phyloP scores from a whole-genome alignment of 2,888 invertebrate genomes.

The Apoda limacodes region DNA sequence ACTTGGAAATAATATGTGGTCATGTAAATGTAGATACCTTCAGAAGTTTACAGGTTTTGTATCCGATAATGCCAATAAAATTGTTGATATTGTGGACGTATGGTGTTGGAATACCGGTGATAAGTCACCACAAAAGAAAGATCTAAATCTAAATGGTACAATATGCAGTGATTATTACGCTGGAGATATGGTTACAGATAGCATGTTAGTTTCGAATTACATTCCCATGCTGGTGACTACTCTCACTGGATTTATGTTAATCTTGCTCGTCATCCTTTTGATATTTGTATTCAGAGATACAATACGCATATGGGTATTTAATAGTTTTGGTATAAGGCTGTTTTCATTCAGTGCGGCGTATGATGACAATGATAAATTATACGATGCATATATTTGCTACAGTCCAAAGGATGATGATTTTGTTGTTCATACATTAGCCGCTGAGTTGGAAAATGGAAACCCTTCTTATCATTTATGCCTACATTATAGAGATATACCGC shows the following conservation, averaged over 20 bases:
- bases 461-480: slow-evolving; percentile 87
- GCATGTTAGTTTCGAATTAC: slow-evolving; percentile 85
- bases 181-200: slow-evolving; percentile 83
- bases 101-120: slow-evolving; percentile 82
- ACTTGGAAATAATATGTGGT: slow-evolving; percentile 90
- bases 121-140: slow-evolving; percentile 77
- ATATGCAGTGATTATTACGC: slow-evolving; percentile 89
- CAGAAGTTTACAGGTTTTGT: slow-evolving; percentile 85
- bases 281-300: slow-evolving; percentile 89
- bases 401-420: slow-evolving; percentile 93
- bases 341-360: slow-evolving; percentile 78
- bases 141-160: slow-evolving; percentile 85
- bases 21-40: slow-evolving; percentile 89
- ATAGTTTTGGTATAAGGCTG: slow-evolving; percentile 86
- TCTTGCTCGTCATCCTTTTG: slow-evolving; percentile 80
- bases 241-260: slow-evolving; percentile 79
- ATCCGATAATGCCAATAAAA: slow-evolving; percentile 80
- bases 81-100: slow-evolving; percentile 79
- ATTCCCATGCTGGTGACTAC: slow-evolving; percentile 86
- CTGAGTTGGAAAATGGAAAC: slow-evolving; percentile 85
- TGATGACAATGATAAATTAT: slow-evolving; percentile 88
- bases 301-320: slow-evolving; percentile 88
- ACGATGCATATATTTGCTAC: slow-evolving; percentile 95
- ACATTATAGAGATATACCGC: slow-evolving; percentile 87
- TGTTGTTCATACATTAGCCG: slow-evolving; percentile 87